A percentile compares a stretch with the other conserved stretches of the same genome.
Evolutionary conservation across 2,888 invertebrate genomes (phyloP).

Genomic region (Bombylius major): DNA sequence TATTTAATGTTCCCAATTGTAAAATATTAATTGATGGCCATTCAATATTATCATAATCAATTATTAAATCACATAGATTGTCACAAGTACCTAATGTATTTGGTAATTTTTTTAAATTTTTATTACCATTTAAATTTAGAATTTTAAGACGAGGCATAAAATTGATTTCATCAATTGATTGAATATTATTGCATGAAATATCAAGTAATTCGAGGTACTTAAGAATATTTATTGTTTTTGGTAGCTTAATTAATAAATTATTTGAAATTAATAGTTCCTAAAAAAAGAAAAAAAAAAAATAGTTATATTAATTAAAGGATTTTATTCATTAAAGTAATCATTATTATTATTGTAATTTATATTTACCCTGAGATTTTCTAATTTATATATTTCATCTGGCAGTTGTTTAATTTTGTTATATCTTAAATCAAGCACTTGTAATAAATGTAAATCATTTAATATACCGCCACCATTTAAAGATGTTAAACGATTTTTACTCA

Average conservation of each 20-base stretch:
- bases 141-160: constrained; percentile 44
- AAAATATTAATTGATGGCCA: constrained; percentile 54
- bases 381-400: constrained; percentile 50
- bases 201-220: constrained; percentile 52
- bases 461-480: constrained; percentile 45
- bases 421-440: constrained; percentile 54
- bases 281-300: constrained; percentile 11
- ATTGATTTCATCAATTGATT: constrained; percentile 27
- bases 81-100: constrained; percentile 51
- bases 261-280: constrained; percentile 62
- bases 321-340: no score
- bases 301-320: neutral
- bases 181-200: constrained; percentile 56
- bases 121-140: constrained; percentile 49
- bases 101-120: constrained; percentile 46
- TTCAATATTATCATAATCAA: constrained; percentile 48
- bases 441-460: constrained; percentile 52
- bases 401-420: constrained; percentile 50
- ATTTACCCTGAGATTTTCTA: constrained; percentile 52
- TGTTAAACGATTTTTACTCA: constrained; percentile 56
- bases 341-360: neutral
- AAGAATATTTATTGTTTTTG: constrained; percentile 52
- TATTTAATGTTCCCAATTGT: constrained; percentile 45
- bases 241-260: constrained; percentile 57
- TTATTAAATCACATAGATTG: constrained; percentile 46